Evolutionary conservation across 2,797 vertebrate species (phyloP).

Genomic region (Lophotriccus pileatus): DNA sequence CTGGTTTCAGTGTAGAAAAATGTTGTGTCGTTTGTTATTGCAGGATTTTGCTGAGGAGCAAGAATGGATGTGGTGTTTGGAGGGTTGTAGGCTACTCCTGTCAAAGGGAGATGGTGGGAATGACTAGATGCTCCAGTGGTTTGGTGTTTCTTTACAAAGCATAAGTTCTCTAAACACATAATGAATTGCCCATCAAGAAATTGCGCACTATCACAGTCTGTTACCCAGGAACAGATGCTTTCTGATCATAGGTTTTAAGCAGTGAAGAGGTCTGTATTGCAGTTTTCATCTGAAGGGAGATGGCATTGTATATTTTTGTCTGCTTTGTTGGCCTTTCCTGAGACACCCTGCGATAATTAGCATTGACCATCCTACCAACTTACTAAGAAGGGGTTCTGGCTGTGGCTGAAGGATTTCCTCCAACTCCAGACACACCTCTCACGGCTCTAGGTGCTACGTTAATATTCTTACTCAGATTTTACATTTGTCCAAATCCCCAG

Average conservation of each 20-base stretch:
- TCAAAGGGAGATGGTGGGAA: background rate
- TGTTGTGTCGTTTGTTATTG: background rate
- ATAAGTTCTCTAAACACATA: background rate
- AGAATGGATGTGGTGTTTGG: background rate
- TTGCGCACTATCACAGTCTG: background rate
- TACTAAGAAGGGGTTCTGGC: background rate
- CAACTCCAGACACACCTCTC: background rate
- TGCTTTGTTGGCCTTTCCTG: background rate
- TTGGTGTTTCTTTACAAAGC: background rate
- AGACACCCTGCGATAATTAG: background rate
- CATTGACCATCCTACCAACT: background rate
- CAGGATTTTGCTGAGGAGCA: background rate
- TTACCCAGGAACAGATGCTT: background rate
- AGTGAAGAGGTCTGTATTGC: background rate
- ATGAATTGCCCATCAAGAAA: background rate
- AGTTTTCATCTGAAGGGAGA: background rate
- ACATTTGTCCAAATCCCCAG: background rate
- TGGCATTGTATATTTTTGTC: background rate
- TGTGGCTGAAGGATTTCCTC: background rate
- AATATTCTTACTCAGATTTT: background rate
- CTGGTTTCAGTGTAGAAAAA: background rate
- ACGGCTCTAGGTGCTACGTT: rapidly evolving
- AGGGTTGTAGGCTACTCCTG: background rate
- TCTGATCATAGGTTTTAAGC: background rate
- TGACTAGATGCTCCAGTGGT: background rate